Base-by-base conservation (phyloP, 2,797 vertebrate species). In the Siniperca obscura region DNA sequence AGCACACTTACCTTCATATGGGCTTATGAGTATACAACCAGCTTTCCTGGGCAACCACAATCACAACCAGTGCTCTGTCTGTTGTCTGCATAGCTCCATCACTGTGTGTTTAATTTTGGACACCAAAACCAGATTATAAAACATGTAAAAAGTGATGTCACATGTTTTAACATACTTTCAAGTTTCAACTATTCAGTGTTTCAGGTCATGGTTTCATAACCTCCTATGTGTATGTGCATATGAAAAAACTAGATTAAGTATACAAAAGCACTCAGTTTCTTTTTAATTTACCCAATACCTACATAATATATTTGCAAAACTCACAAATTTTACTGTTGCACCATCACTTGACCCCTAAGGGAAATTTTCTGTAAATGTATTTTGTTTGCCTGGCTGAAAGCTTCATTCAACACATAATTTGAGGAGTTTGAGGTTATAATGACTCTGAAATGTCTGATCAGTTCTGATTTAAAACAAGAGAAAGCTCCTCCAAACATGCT, bases 11-110 rank as follows among this genome's bases (percentile, higher is more conserved):
- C 62, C 68, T 73, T 64, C 3, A 42, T 64, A 61, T 64, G 21
- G 55, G 60, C 80, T 88, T 67, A 64, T 70, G 59, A 78, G 64
- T 65, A 27, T 44, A 52, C 55, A 80, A 22, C 16, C 27, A 34
- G 60, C 27, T 78, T 73, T 72, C 30, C 65, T 16, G 53, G 22
- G 25, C 40, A 71, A 17, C 11, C 62, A n/a, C 17, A 56, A 48
- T 17, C 55, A 38, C 34, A 48, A 56, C n/a, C 30, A 70, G 22
- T 7, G 12, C n/a, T 60, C 16, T 48, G 52, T 2, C 73, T 68
- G 64, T 48, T 57, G 34, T 27, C 27, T 53, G 5, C 12, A 42
- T 27, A 61, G 76, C 48, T 56, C 59, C 53, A 55, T 67, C 48
- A 50, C 12, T 27, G 9, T 55, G 34, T 30, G 21, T 64, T 75